Base-by-base conservation (phyloP, 2,888 invertebrate species). In the Brachyptera putata region DNA sequence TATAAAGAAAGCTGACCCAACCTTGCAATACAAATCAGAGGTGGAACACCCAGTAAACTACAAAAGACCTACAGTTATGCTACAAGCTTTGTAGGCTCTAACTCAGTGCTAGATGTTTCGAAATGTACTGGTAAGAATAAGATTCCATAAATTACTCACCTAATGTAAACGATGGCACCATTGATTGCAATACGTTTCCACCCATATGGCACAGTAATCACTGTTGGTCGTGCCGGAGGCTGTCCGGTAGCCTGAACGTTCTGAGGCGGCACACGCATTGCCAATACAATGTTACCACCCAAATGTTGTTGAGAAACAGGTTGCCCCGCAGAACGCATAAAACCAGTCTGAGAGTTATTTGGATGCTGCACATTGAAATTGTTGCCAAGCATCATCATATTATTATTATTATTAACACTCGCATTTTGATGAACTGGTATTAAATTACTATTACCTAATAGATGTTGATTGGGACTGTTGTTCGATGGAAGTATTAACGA, bases 131-230 rank as follows among this genome's bases (percentile, higher is more conserved):
- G n/a, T n/a, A n/a, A n/a, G n/a, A n/a, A n/a, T n/a, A n/a, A n/a
- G n/a, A n/a, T n/a, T n/a, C n/a, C n/a, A n/a, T n/a, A n/a, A n/a
- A n/a, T n/a, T 49, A 74, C 77, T 78, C 73, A 89, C 89, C 89
- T 89, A 75, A 87, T 83, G 76, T 90, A 90, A 71, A 87, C 81
- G 74, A 89, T 80, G 74, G 82, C 81, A 68, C 86, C 86, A 74
- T 85, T 84, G 72, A 82, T 83, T 68, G 83, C 77, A 67, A 85
- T 78, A 72, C 91, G 80, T 74, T 85, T 87, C 90, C 90, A 91
- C 66, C 89, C 89, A 69, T 82, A 83, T 67, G 90, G 89, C 70
- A 88, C 84, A 68, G 81, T 71, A 63, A 81, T 75, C 62, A 22
- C n/a, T n/a, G 43, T 71, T 30, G 69, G 65, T 53, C 64, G 61